Conservation (phyloP, 2,888 invertebrate species). For the Drymonia ruficornis region DNA sequence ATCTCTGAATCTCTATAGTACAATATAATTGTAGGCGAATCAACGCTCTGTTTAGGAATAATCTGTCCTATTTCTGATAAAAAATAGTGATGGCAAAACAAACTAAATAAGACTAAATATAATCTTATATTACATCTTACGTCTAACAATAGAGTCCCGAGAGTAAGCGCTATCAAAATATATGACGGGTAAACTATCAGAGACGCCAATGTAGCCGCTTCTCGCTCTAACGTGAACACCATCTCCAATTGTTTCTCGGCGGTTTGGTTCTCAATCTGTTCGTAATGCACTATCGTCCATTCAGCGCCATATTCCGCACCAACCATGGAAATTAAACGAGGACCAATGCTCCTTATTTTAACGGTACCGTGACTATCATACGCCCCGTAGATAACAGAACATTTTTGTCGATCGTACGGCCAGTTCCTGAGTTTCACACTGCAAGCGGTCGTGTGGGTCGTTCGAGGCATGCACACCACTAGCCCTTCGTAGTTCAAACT, state of each 20-base stretch:
- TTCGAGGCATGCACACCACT: slow-evolving; percentile 22
- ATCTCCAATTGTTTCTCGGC: slow-evolving; percentile 38
- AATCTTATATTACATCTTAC: slow-evolving; percentile 38
- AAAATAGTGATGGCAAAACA: slow-evolving; percentile 48
- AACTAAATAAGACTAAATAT: slow-evolving; percentile 42
- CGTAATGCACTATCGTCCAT: slow-evolving; percentile 54
- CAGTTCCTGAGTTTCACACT: slow-evolving; percentile 44
- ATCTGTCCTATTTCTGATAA: slow-evolving; percentile 32
- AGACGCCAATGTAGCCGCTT: slow-evolving; percentile 43
- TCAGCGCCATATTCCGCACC: slow-evolving; percentile 46
- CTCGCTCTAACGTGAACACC: slow-evolving; percentile 50
- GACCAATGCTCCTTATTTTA: slow-evolving; percentile 26
- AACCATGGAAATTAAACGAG: slow-evolving; percentile 26
- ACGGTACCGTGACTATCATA: slow-evolving; percentile 15
- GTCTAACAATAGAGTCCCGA: slow-evolving; percentile 45
- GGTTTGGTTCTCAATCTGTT: slow-evolving; percentile 24
- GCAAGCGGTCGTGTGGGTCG: slow-evolving; percentile 27
- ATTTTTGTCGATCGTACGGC: slow-evolving; percentile 52
- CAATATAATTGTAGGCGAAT: slow-evolving; percentile 48
- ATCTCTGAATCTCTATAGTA: slow-evolving; percentile 50
- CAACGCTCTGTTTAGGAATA: slow-evolving; percentile 42
- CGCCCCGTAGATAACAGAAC: slow-evolving; percentile 36
- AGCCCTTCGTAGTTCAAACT: slow-evolving; percentile 29
- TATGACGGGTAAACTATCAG: slow-evolving; percentile 49
- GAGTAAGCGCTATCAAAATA: slow-evolving; percentile 41